Conservation (phyloP, 2,888 invertebrate species). For the Patella ulyssiponensis region DNA sequence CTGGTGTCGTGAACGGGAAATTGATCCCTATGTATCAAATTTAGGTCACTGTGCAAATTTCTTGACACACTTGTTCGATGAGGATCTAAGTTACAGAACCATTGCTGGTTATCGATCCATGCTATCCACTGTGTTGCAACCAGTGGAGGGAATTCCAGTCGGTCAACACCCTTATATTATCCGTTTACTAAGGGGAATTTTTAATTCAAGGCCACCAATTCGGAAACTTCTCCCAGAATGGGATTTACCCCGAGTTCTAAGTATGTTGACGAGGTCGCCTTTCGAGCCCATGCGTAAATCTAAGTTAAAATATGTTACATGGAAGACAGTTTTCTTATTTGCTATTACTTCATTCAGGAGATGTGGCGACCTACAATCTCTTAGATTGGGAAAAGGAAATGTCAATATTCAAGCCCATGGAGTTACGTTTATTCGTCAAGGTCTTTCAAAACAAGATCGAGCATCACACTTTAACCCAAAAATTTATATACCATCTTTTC, state of each 20-base stretch:
- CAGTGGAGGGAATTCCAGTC: neutral
- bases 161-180: neutral
- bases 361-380: neutral
- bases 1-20: conserved; percentile 40
- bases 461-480: neutral
- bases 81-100: neutral
- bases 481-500: neutral
- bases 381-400: neutral
- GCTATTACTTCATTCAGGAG: neutral
- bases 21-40: conserved; percentile 28
- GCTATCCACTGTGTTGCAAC: neutral
- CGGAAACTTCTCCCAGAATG: neutral
- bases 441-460: conserved; percentile 4
- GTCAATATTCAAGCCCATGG: neutral
- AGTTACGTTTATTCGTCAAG: neutral
- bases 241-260: neutral
- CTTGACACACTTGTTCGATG: neutral
- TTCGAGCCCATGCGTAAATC: neutral
- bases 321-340: neutral
- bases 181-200: neutral
- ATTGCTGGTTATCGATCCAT: neutral
- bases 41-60: neutral
- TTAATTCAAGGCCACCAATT: neutral
- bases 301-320: neutral
- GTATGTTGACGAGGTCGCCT: neutral